Base-by-base conservation (phyloP, 2,113 vertebrate species). In the Istiophorus platypterus region DNA sequence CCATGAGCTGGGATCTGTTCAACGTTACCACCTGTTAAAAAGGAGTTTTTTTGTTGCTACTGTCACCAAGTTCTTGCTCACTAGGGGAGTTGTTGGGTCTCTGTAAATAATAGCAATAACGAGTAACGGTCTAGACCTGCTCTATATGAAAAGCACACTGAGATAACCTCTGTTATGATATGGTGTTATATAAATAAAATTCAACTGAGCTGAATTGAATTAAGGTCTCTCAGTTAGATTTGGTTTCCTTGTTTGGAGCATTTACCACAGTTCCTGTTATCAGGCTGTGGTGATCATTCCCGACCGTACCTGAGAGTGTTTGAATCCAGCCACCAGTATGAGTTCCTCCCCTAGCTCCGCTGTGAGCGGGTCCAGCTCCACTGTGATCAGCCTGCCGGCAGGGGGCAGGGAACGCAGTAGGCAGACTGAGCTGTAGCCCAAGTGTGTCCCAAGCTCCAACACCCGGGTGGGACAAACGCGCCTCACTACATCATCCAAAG, bases 321-420 rank as follows among this genome's bases (percentile, higher is more conserved):
- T 94, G 67, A 95, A 94, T 1, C 95, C 94, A 22, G 93, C 76
- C 62, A 95, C 91, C 41, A 95, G 78, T 1, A 95, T 89, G 88
- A 95, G 78, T 75, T 95, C 94, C 82, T 95, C 94, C 11, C 90
- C 91, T 0, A 90, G 72, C 0, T 81, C 94, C 4, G 94, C 93
- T 20, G 84, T 87, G 47, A 80, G 34, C 0, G 91, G 87, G 72
- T 94, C 92, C 76, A 78, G n/a, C 87, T 95, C 95, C 84, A 95
- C 92, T 1, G 94, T 87, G 64, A 93, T 24, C 82, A 95, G 83
- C 34, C 84, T 76, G 10, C 90, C 90, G 76, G 49, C 74, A 49
- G 93, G 76, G 56, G 92, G 89, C 81, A 95, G 85, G 62, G 94
- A 78, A 22, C 82, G 76, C 72, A 95, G 84, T 58, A 95, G 82